A percentile compares a stretch with the other conserved stretches of the same genome.
These are phyloP conservation scores for Apotomis turbidana DNA, from an alignment of 2,888 invertebrate genomes.

Conservation along the genomic window DNA sequence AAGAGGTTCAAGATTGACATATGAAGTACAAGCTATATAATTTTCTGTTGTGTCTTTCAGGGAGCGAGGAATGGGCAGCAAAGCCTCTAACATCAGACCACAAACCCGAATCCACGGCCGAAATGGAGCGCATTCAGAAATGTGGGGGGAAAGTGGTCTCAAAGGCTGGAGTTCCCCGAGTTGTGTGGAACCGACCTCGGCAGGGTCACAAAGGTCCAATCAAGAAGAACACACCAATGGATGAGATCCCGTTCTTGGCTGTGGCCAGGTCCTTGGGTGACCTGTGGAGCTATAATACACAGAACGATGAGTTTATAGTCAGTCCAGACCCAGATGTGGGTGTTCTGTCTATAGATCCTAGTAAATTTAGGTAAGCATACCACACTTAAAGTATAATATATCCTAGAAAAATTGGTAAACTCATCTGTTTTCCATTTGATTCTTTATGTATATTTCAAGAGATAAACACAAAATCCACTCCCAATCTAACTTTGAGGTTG, in stretches of 20 bases:
- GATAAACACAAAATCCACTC: no score
- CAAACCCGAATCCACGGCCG: constrained; percentile 95
- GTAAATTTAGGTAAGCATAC: constrained; percentile 83
- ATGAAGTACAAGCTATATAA: no score
- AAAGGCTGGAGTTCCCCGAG: constrained; percentile 95
- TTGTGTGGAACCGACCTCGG: constrained; percentile 98
- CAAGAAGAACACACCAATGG: constrained; percentile 93
- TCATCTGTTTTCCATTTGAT: no score
- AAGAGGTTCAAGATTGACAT: no score
- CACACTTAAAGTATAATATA: neutral
- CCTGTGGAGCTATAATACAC: constrained; percentile 98
- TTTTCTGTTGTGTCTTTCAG: constrained; percentile 54
- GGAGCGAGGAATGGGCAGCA: constrained; percentile 89
- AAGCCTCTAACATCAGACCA: constrained; percentile 95
- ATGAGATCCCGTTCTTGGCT: constrained; percentile 97
- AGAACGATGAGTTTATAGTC: constrained; percentile 96
- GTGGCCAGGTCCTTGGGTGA: constrained; percentile 98
- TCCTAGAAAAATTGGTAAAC: no score
- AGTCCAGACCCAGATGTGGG: constrained; percentile 98
- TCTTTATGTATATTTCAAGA: no score
- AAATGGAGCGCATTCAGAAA: constrained; percentile 92
- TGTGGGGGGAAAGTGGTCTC: constrained; percentile 90
- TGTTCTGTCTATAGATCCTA: constrained; percentile 91
- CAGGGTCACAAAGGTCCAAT: constrained; percentile 92
- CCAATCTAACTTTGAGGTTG: no score